Evolutionary conservation across 1,140 invertebrate genomes (phyloP).

Genomic region (Hermetia illucens): DNA sequence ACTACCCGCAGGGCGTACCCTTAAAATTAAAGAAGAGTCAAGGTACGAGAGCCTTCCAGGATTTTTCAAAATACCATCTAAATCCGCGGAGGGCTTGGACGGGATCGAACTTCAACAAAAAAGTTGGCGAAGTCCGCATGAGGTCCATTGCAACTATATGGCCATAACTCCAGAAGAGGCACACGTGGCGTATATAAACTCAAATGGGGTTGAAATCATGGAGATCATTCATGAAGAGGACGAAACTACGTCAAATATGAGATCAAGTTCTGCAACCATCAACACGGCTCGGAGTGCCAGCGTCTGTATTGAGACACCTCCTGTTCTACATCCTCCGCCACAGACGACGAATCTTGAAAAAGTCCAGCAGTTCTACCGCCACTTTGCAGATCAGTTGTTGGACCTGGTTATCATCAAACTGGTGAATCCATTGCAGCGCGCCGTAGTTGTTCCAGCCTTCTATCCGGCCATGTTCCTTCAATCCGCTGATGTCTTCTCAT

Average conservation of each 20-base stretch:
- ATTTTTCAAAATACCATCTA: no score
- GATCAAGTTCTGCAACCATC: slow-evolving; percentile 25
- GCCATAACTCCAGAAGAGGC: slow-evolving; percentile 22
- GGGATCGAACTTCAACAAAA: slow-evolving; percentile 17
- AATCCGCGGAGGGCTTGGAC: slow-evolving; percentile 25
- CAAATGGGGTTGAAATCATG: slow-evolving; percentile 29
- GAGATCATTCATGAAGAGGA: slow-evolving; percentile 29
- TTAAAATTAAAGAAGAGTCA: no score
- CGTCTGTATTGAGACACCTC: no score
- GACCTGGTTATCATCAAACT: slow-evolving; percentile 23
- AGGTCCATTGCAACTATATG: slow-evolving; percentile 24
- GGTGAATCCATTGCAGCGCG: slow-evolving; percentile 21
- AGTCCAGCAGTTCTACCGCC: slow-evolving; percentile 19
- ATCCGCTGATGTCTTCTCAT: slow-evolving; percentile 27
- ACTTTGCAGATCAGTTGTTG: slow-evolving; percentile 21
- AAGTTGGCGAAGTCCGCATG: slow-evolving; percentile 16
- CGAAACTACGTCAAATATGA: slow-evolving; percentile 23
- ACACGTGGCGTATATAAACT: slow-evolving; percentile 26
- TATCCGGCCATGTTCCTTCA: slow-evolving; percentile 24
- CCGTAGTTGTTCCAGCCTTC: slow-evolving; percentile 20
- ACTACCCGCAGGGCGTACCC: slow-evolving; percentile 16
- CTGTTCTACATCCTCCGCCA: slow-evolving; percentile 17
- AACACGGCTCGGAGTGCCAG: no score
- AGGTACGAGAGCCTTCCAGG: no score
- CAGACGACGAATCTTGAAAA: slow-evolving; percentile 5